Conservation (phyloP, 2,888 invertebrate genomes). For the Prosapia bicincta region DNA sequence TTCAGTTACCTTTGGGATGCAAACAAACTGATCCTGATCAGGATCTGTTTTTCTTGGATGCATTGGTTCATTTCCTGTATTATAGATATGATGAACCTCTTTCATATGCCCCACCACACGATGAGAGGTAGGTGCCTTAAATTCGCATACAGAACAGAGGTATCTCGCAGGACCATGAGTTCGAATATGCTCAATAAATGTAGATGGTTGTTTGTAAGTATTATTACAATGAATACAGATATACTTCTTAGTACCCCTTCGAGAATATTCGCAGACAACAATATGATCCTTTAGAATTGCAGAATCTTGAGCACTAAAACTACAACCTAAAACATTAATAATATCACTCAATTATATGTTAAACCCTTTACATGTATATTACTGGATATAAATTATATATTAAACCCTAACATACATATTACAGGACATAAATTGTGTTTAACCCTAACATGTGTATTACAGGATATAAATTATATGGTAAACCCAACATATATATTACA, state of each 20-base stretch:
- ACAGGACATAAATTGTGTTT: too few relatives aligned
- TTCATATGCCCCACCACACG: slow-evolving; percentile 52
- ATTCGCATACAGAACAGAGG: slow-evolving; percentile 57
- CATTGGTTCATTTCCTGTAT: slow-evolving; percentile 48
- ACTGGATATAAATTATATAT: too few relatives aligned
- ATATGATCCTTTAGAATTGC: slow-evolving; percentile 40
- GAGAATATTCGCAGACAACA: slow-evolving; percentile 43
- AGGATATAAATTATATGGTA: too few relatives aligned
- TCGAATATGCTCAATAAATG: slow-evolving; percentile 56
- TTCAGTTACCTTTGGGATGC: slow-evolving; percentile 46
- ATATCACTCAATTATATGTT: too few relatives aligned
- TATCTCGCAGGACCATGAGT: slow-evolving; percentile 57
- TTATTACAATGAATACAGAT: slow-evolving; percentile 54
- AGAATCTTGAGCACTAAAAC: slow-evolving; percentile 1
- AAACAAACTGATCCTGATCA: slow-evolving; percentile 50
- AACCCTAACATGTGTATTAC: too few relatives aligned
- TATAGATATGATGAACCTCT: slow-evolving; percentile 49
- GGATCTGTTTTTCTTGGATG: slow-evolving; percentile 49
- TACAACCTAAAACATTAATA: slow-evolving; percentile 24
- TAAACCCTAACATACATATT: too few relatives aligned
- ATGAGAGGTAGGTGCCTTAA: slow-evolving; percentile 42
- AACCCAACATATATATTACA: too few relatives aligned
- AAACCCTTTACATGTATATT: too few relatives aligned
- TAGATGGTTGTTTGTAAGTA: slow-evolving; percentile 47
- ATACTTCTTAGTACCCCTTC: slow-evolving; percentile 43